Evolutionary conservation across 1,140 invertebrate genomes (phyloP), one percentile per base, ranked within the genome.

Genomic region (Metopolophium dirhodum): DNA sequence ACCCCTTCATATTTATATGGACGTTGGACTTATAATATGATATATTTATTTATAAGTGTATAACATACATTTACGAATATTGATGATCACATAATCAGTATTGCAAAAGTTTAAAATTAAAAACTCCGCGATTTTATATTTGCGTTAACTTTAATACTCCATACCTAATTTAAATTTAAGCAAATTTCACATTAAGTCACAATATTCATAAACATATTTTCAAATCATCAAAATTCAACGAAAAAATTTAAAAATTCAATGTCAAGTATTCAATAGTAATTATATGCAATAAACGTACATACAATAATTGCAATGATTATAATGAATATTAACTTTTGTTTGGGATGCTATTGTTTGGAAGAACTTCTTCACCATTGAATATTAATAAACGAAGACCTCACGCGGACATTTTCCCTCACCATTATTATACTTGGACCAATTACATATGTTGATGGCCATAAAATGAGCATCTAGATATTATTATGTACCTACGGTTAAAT

Each of bases 301-400:
- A 47, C 45, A 7, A 49, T 51, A 89, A 89, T 88, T 51, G 86
- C 7, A 45, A 88, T 54, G 18, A 89, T 89, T 89, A 37, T 26
- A 54, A 87, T 87, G 47, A 51, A 87, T 87, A 88, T 88, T 54
- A 89, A 89, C 45, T 54, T 89, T 54, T 89, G 49, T 89, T 89
- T 54, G 47, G 2, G 35, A 54, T 54, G 49, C 47, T 89, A 89
- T 89, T 89, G 49, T 89, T 89, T 20, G 9, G n/a, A 54, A 51
- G 20, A 89, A 35, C 47, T 37, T 35, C n/a, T 54, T 1, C 35
- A 37, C 22, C 49, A 37, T 54, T 54, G 49, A 89, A 89, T 89
- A 51, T 54, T 89, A 89, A 89, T 89, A 89, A 54, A 89, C 26
- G 8, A 37, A 23, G 35, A 54, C n/a, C 49, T 89, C 87, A 54